Conservation (phyloP, 2,113 vertebrate genomes). For the Rhabdornis inornatus region DNA sequence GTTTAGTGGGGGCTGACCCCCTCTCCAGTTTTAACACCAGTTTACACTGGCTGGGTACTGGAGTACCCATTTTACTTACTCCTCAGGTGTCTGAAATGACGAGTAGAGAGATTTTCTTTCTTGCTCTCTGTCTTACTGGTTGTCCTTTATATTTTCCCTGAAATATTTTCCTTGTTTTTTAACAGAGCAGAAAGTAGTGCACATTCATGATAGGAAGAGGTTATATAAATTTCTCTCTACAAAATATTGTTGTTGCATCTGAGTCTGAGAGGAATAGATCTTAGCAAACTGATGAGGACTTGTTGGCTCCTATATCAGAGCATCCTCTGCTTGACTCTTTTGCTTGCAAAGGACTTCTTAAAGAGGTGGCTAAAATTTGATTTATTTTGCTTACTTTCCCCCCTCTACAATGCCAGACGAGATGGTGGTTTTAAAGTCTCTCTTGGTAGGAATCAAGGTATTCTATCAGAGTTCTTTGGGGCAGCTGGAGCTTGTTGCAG, state of each 20-base stretch:
- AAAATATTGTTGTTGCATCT: background rate
- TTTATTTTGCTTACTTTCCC: background rate
- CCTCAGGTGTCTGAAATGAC: background rate
- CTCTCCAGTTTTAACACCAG: background rate
- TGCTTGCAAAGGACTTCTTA: background rate
- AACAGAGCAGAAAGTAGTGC: background rate
- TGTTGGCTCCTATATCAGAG: background rate
- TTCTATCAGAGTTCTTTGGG: background rate
- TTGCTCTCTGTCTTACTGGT: background rate
- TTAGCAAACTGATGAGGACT: background rate
- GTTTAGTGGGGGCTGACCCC: background rate
- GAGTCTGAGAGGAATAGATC: background rate
- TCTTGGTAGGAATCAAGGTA: background rate
- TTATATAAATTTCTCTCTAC: background rate
- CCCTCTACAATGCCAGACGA: background rate
- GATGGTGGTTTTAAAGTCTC: background rate
- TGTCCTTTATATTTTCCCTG: background rate
- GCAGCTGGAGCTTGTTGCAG: background rate
- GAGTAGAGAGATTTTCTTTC: background rate
- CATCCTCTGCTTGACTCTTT: background rate
- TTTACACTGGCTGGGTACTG: background rate
- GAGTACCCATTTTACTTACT: background rate
- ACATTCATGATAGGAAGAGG: background rate
- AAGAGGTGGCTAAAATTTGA: background rate
- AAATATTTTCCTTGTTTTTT: background rate